Evolutionary conservation across 2,888 invertebrate species (phyloP), one percentile per base, ranked within the genome.

Genomic region (Congeria kusceri): DNA sequence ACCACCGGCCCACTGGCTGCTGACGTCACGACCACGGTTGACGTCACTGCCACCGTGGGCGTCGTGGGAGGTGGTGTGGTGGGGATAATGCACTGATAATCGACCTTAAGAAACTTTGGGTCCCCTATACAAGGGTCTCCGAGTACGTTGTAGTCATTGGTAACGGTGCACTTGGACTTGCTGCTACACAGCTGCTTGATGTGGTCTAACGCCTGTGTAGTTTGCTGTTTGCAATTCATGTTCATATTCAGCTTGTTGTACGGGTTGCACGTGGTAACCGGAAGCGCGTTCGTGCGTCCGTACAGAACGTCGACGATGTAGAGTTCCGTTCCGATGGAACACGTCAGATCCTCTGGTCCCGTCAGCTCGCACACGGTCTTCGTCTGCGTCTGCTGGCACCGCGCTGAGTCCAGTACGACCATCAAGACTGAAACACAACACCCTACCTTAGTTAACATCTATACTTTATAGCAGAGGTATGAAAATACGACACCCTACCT

Each of bases 111-210:
- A 73, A 83, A 86, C 63, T 86, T 86, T 0, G 85, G 80, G 11
- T 73, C 74, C 3, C 75, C 77, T 3, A 80, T 28, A 68, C 86
- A 86, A 4, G 86, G 86, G 49, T 86, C 80, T 7, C 85, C 86
- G 5, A 81, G 46, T 1, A 71, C 49, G 15, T 53, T n/a, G 47
- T 74, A 77, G 18, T 73, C 69, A 56, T 77, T 77, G 13, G 66
- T 59, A 7, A 81, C 66, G 9, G 75, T 71, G 44, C 81, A 81
- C 23, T 44, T 68, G 5, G 58, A 53, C 57, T 81, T 74, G 25
- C 64, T 68, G 13, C 49, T 28, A 29, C 81, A 81, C 39, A 67
- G 64, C 44, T 56, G 46, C 3, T 77, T 58, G 3, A 81, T 71
- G 46, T 75, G 56, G 25, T 74, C 74, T 3, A 25, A 47, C 15